A percentile compares a stretch with the other conserved stretches of the same genome.
Conservation (phyloP, 1,140 invertebrate species). For the Triops longicaudatus region DNA sequence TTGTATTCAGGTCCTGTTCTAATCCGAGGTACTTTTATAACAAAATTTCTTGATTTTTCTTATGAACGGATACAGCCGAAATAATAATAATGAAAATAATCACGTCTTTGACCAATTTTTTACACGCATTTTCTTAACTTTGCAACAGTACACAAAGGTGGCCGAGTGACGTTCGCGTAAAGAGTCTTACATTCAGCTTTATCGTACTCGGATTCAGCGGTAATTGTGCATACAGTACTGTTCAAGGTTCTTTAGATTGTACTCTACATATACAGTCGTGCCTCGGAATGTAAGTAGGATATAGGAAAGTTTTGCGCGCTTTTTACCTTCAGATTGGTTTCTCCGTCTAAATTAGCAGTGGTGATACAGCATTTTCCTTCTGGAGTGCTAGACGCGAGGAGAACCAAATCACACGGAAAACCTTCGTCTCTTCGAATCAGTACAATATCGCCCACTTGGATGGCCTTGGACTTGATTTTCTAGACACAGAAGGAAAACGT, state of each 20-base stretch:
- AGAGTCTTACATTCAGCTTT: no score
- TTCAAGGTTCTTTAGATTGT: background rate
- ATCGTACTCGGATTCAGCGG: no score
- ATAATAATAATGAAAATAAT: no score
- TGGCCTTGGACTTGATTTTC: constrained; percentile 47
- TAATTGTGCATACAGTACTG: background rate
- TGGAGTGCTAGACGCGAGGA: constrained; percentile 51
- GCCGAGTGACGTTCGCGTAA: no score
- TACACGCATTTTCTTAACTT: no score
- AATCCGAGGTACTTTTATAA: background rate
- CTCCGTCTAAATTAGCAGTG: constrained; percentile 60
- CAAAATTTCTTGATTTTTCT: no score
- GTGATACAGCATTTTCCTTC: constrained; percentile 51
- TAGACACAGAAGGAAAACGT: constrained; percentile 32
- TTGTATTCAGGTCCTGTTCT: no score
- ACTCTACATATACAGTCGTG: background rate
- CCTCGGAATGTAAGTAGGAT: no score
- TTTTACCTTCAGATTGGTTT: constrained; percentile 57
- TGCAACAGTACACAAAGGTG: no score
- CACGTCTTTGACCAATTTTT: no score
- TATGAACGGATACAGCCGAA: no score
- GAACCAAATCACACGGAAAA: constrained; percentile 70
- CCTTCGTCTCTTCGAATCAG: constrained; percentile 57
- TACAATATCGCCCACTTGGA: constrained; percentile 65
- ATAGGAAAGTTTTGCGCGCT: background rate